Evolutionary conservation across 2,888 invertebrate genomes (phyloP), one percentile per base, ranked within the genome.

Genomic region (Atrina japonica): DNA sequence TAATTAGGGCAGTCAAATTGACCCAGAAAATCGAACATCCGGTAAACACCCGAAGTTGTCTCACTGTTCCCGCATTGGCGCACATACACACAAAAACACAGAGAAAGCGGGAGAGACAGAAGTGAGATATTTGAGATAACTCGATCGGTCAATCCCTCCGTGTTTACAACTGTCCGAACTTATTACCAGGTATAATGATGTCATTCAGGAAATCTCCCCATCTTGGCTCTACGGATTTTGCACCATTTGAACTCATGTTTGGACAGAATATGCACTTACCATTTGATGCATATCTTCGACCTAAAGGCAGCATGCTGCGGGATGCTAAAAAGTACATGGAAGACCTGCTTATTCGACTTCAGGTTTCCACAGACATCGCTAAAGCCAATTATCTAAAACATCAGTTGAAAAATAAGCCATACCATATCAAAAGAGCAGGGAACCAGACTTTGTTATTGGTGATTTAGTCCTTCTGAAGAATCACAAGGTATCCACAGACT

Each of bases 131-230:
- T n/a, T n/a, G n/a, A 11, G 77, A 78, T 49, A 40, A 60, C 29
- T 70, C 68, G 7, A 14, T 78, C 0, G 40, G 59, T 0, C 73
- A 78, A 55, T 60, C 56, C 1, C 18, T 78, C 1, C 27, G 75
- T 11, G 23, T 70, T 9, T 76, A 76, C 47, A 43, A 61, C 43
- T 25, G 35, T 14, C 73, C 69, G 23, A n/a, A 50, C 1, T 29
- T 75, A 6, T 14, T 76, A 11, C 75, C 76, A 21, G 65, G 70
- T 45, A 60, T 75, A 2, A 65, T 76, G 66, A 79, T 77, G 75
- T 70, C 79, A 2, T 72, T 73, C n/a, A 16, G 79, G 21, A 60
- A 61, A 11, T 43, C 58, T 7, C 73, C 72, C 16, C 53, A 50
- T 43, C 66, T 59, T 27, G 74, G 70, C 43, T 56, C 69, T 21